A percentile compares a stretch with the other conserved stretches of the same genome.
Evolutionary conservation across 2,113 vertebrate species (phyloP).

Genomic region (Sylvietta virens): DNA sequence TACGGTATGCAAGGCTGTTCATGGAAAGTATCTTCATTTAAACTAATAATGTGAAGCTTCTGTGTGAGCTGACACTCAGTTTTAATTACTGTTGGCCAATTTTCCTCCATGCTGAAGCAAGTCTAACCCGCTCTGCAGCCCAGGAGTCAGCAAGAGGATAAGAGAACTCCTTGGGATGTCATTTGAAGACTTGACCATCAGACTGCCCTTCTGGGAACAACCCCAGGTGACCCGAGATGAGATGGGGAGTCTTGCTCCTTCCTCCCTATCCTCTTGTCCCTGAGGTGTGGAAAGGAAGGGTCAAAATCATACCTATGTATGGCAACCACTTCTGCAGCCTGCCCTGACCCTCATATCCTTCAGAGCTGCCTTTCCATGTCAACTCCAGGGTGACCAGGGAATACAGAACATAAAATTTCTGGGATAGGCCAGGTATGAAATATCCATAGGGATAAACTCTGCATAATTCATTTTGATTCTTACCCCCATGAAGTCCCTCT

Average conservation of each 20-base stretch:
- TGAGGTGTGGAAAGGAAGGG: background rate
- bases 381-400: background rate
- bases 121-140: background rate
- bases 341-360: background rate
- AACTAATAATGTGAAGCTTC: background rate
- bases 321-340: background rate
- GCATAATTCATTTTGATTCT: background rate
- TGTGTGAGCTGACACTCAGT: background rate
- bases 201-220: background rate
- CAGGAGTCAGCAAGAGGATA: background rate
- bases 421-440: background rate
- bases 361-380: background rate
- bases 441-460: background rate
- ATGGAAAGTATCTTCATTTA: constrained; percentile 33
- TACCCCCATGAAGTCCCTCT: background rate
- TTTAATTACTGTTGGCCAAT: constrained; percentile 1
- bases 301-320: background rate
- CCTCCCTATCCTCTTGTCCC: background rate
- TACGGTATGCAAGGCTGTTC: background rate
- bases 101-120: background rate
- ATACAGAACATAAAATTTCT: background rate
- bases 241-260: background rate
- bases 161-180: background rate
- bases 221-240: background rate
- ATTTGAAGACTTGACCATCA: background rate